These are phyloP conservation scores for Aulostomus chinensis DNA, from an alignment of 2,797 vertebrate genomes.

Conservation along the genomic window DNA sequence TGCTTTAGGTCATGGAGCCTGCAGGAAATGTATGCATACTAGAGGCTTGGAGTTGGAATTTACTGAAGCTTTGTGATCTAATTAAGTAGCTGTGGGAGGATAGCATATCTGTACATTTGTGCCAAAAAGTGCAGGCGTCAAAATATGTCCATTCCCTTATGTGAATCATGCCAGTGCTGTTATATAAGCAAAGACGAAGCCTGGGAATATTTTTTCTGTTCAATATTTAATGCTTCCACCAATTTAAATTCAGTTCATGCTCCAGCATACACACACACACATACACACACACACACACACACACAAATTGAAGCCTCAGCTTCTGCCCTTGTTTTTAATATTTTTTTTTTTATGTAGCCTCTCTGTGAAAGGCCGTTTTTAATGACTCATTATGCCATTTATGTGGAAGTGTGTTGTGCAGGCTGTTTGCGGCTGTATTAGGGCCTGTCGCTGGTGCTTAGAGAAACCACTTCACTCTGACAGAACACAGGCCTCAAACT, in stretches of 20 bases:
- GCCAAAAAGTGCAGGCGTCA: slow-evolving; percentile 58
- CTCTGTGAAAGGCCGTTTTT: slow-evolving; percentile 61
- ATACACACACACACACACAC: slow-evolving; percentile 16
- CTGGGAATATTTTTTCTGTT: slow-evolving; percentile 74
- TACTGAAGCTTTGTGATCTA: slow-evolving; percentile 70
- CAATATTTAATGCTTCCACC: slow-evolving; percentile 77
- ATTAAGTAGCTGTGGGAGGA: slow-evolving; percentile 70
- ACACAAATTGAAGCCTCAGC: slow-evolving; percentile 40
- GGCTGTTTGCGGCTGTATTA: slow-evolving; percentile 36
- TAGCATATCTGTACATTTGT: slow-evolving; percentile 57
- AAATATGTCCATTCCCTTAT: slow-evolving; percentile 51
- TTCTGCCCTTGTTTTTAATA: slow-evolving; percentile 56
- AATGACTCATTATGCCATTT: slow-evolving; percentile 67
- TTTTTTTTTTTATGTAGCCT: slow-evolving; percentile 44
- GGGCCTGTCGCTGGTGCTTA: slow-evolving; percentile 31
- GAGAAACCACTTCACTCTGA: slow-evolving; percentile 41
- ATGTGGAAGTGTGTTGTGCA: slow-evolving; percentile 51
- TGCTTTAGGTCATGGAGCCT: slow-evolving; percentile 21
- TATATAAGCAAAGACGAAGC: slow-evolving; percentile 71
- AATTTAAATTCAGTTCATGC: slow-evolving; percentile 73
- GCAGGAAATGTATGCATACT: slow-evolving; percentile 34
- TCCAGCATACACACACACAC: slow-evolving; percentile 27
- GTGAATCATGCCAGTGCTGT: slow-evolving; percentile 63
- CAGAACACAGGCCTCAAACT: slow-evolving; percentile 37
- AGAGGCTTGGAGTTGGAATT: slow-evolving; percentile 49